Base-by-base conservation (phyloP, 2,797 vertebrate genomes). In the Aplochiton taeniatus region DNA sequence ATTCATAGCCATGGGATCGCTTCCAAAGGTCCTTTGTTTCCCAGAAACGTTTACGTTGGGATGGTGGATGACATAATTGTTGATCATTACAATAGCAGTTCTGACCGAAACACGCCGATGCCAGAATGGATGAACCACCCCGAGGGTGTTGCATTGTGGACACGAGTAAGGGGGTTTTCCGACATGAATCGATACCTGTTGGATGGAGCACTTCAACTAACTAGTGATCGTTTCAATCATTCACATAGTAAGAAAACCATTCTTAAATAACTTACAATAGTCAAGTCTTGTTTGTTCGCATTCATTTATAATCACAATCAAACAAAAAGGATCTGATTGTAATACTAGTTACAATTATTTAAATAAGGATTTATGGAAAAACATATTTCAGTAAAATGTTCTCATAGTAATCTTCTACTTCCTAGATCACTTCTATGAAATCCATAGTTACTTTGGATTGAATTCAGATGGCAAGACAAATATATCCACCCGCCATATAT, bases 361-460 rank as follows among this genome's bases (percentile, higher is more conserved):
- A 31, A 6, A 31, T 31, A 31, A 31, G n/a, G n/a, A n/a, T n/a
- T n/a, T n/a, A n/a, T n/a, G n/a, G n/a, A n/a, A n/a, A n/a, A n/a
- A n/a, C n/a, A n/a, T n/a, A n/a, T n/a, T n/a, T n/a, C n/a, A n/a
- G n/a, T 31, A 31, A 31, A 31, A 31, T 31, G 31, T 31, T 31
- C 31, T 31, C 31, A 31, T 6, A 31, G 31, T 31, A 31, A 2
- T 31, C 31, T 6, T 31, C 31, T 31, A 31, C 31, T 31, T 31
- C 6, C 31, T 6, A 72, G 70, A 58, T 41, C 70, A 73, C 49
- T 16, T 60, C 10, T 73, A 68, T 52, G 65, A 73, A 50, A 54
- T 56, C 43, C 50, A 58, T 20, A 59, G 71, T 43, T 31, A 16
- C 55, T 73, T 65, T 63, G 50, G 63, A 41, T 58, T 61, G 65